Base-by-base conservation (phyloP, 2,888 invertebrate genomes). In the Hyalella azteca region DNA sequence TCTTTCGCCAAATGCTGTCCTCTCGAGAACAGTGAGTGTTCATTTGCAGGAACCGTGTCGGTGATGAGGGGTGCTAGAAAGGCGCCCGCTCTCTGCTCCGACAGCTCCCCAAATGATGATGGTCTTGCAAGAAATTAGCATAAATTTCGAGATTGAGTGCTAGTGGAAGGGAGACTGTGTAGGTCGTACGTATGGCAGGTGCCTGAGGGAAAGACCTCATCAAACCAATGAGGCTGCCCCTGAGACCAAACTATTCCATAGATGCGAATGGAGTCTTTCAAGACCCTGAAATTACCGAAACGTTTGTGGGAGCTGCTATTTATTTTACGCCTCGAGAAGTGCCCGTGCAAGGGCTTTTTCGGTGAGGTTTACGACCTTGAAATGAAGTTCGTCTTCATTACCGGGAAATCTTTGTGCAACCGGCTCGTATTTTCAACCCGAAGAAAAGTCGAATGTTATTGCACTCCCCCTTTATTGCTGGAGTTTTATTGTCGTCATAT, bases 1-100 rank as follows among this genome's bases (percentile, higher is more conserved):
- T 91, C 93, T 85, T 94, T 94, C 86, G 93, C 95, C 84, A 92
- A 94, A 86, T 96, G 96, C 88, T 96, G 96, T 87, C 91, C 91
- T 86, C 94, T 95, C 92, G 93, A 94, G 94, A 88, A 87, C 86
- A 78, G 77, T 79, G 81, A 78, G 75, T 75, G 29, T 75, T 75
- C 66, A 66, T 66, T 19, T n/a, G 66, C 66, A 66, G 66, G 32
- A 66, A 66, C 32, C 66, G 66, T 26, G 54, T 29, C 29, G 54
- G 26, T 54, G 54, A 54, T 26, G 54, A 54, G 54, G 22, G 54
- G 54, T 54, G 54, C 54, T 54, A 13, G 66, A 15, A 66, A 66
- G 32, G 66, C 32, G 66, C n/a, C n/a, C n/a, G n/a, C 29, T 36
- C 13, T 36, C 32, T 32, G 66, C 66, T 66, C 66, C 66, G 36